These are phyloP conservation scores for Bostrychus sinensis DNA, from an alignment of 2,113 vertebrate species.

Conservation along the genomic window DNA sequence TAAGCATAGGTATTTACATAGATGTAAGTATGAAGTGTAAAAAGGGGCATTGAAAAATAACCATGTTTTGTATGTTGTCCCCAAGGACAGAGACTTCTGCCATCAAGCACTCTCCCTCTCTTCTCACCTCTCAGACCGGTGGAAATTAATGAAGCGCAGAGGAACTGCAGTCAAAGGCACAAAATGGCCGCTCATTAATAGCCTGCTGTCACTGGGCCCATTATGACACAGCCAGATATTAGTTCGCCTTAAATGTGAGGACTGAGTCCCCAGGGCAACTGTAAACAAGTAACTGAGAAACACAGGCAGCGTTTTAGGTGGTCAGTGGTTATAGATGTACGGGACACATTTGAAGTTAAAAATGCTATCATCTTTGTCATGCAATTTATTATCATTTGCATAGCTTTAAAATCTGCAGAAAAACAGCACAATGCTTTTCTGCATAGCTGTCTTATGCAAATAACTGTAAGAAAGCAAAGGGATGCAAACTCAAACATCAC, in stretches of 20 bases:
- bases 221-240: conserved; percentile 64
- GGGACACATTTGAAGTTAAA: conserved; percentile 31
- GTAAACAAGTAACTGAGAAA: conserved; percentile 46
- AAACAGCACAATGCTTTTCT: conserved; percentile 39
- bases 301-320: conserved; percentile 13
- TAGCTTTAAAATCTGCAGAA: conserved; percentile 48
- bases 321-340: conserved; percentile 4
- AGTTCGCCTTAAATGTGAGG: conserved; percentile 33
- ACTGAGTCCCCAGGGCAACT: conserved; percentile 46
- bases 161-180: conserved; percentile 76
- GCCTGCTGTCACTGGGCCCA: conserved; percentile 59
- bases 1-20: neutral
- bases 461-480: conserved; percentile 32
- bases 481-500: conserved; percentile 35
- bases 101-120: conserved; percentile 11
- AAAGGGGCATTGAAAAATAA: neutral
- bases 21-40: neutral
- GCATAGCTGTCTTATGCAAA: conserved; percentile 36
- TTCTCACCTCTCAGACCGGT: conserved; percentile 56
- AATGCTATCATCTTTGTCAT: conserved; percentile 23
- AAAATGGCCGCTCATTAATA: conserved; percentile 79
- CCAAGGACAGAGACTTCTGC: conserved; percentile 29
- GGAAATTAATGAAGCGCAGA: conserved; percentile 90
- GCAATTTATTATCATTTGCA: conserved; percentile 39
- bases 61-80: conserved; percentile 21